Percentiles rank a stretch among this genome's conserved stretches.
Conservation (phyloP, 2,113 vertebrate species). For the Vulpes ferrilata region DNA sequence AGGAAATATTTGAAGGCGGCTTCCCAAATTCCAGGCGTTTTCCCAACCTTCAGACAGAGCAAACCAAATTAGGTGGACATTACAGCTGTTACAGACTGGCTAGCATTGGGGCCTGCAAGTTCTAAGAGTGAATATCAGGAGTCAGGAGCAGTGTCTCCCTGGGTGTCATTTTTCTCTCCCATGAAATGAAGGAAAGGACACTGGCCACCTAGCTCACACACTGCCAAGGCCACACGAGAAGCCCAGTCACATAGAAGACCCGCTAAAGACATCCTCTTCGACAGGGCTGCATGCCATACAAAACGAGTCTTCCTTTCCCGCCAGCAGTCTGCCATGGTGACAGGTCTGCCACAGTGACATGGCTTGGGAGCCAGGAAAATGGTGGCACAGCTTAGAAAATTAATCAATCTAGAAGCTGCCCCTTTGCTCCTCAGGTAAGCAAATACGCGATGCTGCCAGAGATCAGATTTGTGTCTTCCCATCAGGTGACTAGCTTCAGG, state of each 20-base stretch:
- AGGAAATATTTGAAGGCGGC: slow-evolving; percentile 84
- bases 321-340: not conserved
- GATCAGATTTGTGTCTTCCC: not conserved
- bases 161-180: slow-evolving; percentile 66
- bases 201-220: slow-evolving; percentile 5
- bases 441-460: not conserved
- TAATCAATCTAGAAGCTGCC: not conserved
- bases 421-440: not conserved
- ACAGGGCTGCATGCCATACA: not conserved
- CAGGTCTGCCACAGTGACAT: no score
- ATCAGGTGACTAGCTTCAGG: not conserved
- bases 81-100: not conserved
- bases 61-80: slow-evolving; percentile 55
- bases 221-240: not conserved
- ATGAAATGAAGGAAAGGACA: slow-evolving; percentile 63
- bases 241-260: not conserved
- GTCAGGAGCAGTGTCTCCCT: not conserved
- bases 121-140: not conserved
- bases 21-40: slow-evolving; percentile 95
- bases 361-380: not conserved
- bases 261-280: not conserved
- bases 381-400: not conserved
- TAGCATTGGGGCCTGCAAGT: not conserved
- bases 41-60: slow-evolving; percentile 90
- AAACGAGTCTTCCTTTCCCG: not conserved